phyloP scores from a whole-genome alignment of 2,888 invertebrate genomes.

The Acrobasis consociella region DNA sequence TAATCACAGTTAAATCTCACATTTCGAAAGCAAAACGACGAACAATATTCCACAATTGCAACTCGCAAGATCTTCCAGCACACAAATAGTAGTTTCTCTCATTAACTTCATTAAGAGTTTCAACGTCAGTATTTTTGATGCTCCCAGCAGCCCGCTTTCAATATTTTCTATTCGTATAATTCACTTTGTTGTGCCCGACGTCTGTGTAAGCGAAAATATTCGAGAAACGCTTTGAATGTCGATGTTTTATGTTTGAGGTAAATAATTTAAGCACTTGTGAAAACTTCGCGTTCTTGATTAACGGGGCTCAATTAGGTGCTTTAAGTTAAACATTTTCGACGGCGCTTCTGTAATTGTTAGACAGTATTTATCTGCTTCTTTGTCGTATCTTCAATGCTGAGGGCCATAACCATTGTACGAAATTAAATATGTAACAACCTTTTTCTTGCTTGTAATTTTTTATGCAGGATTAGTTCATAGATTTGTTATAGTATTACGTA shows the following conservation, averaged over 20 bases:
- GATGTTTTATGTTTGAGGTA: constrained; percentile 78
- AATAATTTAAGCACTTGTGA: constrained; percentile 78
- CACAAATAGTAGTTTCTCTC: constrained; percentile 67
- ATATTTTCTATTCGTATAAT: constrained; percentile 72
- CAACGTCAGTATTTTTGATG: constrained; percentile 74
- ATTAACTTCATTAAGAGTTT: constrained; percentile 78
- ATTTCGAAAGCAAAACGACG: too few species aligned
- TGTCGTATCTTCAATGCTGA: too few species aligned
- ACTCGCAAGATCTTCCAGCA: constrained; percentile 65
- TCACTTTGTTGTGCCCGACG: constrained; percentile 64
- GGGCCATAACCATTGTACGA: too few species aligned
- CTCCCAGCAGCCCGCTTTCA: constrained; percentile 63
- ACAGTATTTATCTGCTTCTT: constrained; percentile 49
- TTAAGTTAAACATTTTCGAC: constrained; percentile 69
- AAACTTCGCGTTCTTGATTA: constrained; percentile 78
- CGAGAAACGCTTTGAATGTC: constrained; percentile 73
- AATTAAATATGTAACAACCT: too few species aligned
- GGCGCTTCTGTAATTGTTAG: constrained; percentile 64
- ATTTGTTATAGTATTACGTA: too few species aligned
- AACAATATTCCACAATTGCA: constrained; percentile 58
- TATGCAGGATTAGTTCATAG: too few species aligned
- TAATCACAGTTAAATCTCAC: too few species aligned
- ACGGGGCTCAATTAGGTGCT: constrained; percentile 74
- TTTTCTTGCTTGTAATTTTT: too few species aligned
- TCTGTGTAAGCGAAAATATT: constrained; percentile 75